Evolutionary conservation across 2,888 invertebrate species (phyloP).

Genomic region (Chrysotoxum bicinctum): DNA sequence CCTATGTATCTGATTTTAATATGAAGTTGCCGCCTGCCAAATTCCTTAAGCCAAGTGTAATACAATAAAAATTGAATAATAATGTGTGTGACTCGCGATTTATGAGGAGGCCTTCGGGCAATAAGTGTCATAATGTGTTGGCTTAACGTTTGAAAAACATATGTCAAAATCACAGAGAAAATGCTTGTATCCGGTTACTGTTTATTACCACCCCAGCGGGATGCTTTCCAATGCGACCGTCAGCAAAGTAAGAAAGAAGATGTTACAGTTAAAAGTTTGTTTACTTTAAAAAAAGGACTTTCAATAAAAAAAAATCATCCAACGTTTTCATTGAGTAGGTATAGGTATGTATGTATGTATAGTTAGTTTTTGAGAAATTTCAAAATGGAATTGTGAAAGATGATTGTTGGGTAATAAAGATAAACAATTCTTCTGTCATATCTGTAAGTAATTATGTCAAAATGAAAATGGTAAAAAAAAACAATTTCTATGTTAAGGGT

Average conservation of each 20-base stretch:
- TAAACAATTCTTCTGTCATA: constrained; percentile 35
- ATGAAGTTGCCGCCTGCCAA: constrained; percentile 43
- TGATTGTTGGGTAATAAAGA: constrained; percentile 46
- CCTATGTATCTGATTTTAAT: constrained; percentile 25
- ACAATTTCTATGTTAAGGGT: neutral
- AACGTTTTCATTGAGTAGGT: constrained; percentile 14
- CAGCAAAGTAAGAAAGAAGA: constrained; percentile 33
- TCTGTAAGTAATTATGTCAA: constrained; percentile 44
- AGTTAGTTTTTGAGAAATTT: neutral
- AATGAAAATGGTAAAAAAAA: constrained; percentile 6
- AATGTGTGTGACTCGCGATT: constrained; percentile 70
- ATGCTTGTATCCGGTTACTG: constrained; percentile 68
- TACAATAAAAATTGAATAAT: constrained; percentile 59
- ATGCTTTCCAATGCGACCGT: constrained; percentile 41
- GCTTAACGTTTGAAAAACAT: constrained; percentile 68
- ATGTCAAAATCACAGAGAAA: constrained; percentile 72
- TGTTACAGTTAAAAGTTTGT: constrained; percentile 7
- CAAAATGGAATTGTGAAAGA: constrained; percentile 22
- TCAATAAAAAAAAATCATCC: constrained; percentile 15
- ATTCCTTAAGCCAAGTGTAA: constrained; percentile 27
- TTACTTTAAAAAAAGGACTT: constrained; percentile 11
- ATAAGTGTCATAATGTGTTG: constrained; percentile 71
- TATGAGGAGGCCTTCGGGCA: constrained; percentile 65
- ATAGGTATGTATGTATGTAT: neutral
- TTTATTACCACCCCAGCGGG: constrained; percentile 69